Conservation (phyloP, 2,797 vertebrate genomes). For the Gastrophryne carolinensis region DNA sequence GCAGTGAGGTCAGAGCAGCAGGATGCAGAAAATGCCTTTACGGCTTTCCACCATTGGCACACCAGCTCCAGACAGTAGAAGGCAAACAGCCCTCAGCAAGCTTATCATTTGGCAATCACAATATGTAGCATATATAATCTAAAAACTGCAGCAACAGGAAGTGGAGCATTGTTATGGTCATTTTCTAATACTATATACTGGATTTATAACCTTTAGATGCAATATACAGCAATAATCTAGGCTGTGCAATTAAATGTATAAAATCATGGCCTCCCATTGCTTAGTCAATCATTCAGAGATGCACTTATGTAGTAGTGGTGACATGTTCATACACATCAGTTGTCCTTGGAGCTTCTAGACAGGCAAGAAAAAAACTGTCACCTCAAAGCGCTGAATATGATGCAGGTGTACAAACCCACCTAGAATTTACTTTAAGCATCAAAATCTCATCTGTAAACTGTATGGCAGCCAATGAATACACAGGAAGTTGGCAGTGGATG, state of each 20-base stretch:
- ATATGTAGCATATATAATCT: no score
- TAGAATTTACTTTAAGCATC: background rate
- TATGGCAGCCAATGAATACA: background rate
- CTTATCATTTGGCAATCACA: no score
- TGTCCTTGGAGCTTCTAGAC: background rate
- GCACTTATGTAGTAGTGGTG: background rate
- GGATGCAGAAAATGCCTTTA: no score
- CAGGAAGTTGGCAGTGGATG: background rate
- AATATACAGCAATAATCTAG: background rate
- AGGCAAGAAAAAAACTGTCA: background rate
- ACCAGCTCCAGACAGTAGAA: no score
- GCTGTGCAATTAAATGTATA: background rate
- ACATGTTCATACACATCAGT: background rate
- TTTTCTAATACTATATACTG: no score
- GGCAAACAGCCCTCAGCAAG: no score
- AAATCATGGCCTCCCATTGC: background rate
- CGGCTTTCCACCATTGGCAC: no score
- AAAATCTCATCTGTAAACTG: background rate
- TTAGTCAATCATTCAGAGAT: constrained; percentile 7
- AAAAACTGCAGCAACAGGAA: no score
- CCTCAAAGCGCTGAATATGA: background rate
- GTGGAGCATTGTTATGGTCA: no score
- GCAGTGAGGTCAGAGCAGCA: no score
- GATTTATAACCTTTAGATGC: background rate
- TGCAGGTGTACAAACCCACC: background rate